A percentile compares a stretch with the other conserved stretches of the same genome.
Evolutionary conservation across 2,888 invertebrate genomes (phyloP).

Genomic region (Steinernema carpocapsae): DNA sequence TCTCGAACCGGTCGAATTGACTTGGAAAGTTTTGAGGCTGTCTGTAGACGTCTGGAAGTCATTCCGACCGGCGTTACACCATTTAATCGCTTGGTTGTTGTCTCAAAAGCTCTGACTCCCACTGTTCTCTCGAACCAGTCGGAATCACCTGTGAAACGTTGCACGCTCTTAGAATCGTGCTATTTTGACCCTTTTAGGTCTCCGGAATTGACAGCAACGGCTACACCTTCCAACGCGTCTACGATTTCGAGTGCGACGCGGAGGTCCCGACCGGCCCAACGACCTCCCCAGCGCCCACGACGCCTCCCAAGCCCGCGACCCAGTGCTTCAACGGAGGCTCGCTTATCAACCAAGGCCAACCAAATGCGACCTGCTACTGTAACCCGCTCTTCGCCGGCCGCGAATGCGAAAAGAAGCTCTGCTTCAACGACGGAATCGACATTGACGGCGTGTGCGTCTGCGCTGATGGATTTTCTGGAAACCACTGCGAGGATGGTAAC

Average conservation of each 20-base stretch:
- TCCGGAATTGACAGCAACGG: slow-evolving; percentile 52
- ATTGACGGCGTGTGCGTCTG: slow-evolving; percentile 44
- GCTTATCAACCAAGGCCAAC: slow-evolving; percentile 42
- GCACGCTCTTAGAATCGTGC: too few relatives aligned
- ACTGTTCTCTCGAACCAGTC: too few relatives aligned
- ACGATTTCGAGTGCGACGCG: slow-evolving; percentile 52
- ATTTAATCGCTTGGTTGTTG: too few relatives aligned
- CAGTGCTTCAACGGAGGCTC: slow-evolving; percentile 52
- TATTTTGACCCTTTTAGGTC: neutral
- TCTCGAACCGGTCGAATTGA: too few relatives aligned
- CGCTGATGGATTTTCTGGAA: slow-evolving; percentile 47
- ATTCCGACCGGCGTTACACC: too few relatives aligned
- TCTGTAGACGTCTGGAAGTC: too few relatives aligned
- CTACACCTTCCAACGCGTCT: slow-evolving; percentile 52
- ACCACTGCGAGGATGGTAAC: slow-evolving; percentile 48
- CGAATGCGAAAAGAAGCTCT: slow-evolving; percentile 50
- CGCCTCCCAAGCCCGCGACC: slow-evolving; percentile 42
- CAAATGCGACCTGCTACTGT: slow-evolving; percentile 51
- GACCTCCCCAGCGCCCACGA: neutral
- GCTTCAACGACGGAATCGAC: slow-evolving; percentile 50
- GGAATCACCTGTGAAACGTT: too few relatives aligned
- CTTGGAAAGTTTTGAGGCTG: too few relatives aligned
- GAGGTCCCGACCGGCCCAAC: slow-evolving; percentile 37
- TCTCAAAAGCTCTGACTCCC: too few relatives aligned
- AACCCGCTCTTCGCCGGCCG: slow-evolving; percentile 52